Evolutionary conservation across 2,888 invertebrate species (phyloP).

Genomic region (Machimus atricapillus): DNA sequence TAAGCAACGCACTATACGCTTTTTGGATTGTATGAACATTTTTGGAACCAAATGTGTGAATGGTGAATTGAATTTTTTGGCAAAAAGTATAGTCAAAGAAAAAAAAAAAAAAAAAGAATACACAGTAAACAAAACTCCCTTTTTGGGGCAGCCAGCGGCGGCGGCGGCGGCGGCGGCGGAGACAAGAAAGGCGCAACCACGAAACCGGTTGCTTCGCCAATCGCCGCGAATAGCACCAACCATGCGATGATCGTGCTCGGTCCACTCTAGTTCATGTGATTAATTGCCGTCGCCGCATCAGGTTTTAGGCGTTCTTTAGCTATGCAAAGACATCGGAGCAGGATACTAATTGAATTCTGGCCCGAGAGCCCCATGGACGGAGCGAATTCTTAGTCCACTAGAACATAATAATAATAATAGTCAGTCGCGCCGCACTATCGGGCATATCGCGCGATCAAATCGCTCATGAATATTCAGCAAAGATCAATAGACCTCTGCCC

Average conservation of each 20-base stretch:
- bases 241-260: background rate
- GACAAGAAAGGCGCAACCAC: background rate
- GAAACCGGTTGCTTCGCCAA: background rate
- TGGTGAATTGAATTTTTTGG: background rate
- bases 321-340: background rate
- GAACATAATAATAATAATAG: background rate
- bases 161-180: background rate
- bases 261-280: slow-evolving; percentile 6
- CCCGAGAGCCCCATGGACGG: background rate
- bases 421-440: background rate
- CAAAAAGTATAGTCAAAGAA: background rate
- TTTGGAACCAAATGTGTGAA: background rate
- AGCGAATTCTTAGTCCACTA: background rate
- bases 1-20: background rate
- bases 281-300: background rate
- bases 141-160: background rate
- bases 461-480: slow-evolving; percentile 27
- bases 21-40: background rate
- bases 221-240: background rate
- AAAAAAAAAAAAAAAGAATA: background rate
- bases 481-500: slow-evolving; percentile 34
- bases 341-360: background rate
- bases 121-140: background rate
- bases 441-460: background rate
- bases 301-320: background rate